A percentile compares a stretch with the other conserved stretches of the same genome.
These are phyloP conservation scores for Phenganax subtilis DNA, from an alignment of 92 coral and sea anemone genomes.

Conservation along the genomic window DNA sequence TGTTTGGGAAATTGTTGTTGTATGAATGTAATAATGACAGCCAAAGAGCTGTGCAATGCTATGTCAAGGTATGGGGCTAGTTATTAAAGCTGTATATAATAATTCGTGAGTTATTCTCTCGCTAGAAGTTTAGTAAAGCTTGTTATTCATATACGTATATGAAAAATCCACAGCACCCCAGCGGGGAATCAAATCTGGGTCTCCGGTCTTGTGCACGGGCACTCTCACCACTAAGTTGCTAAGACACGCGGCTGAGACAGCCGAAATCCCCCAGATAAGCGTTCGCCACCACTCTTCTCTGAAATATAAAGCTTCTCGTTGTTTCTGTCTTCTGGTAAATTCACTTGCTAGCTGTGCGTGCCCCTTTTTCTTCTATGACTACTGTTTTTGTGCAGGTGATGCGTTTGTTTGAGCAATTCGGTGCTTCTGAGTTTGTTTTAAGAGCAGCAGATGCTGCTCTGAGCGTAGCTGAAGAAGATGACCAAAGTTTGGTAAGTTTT, in stretches of 20 bases:
- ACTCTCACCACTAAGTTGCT: too few relatives aligned
- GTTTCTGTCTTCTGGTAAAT: background rate
- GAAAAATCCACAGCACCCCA: too few relatives aligned
- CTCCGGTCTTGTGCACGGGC: too few relatives aligned
- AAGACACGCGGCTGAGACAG: too few relatives aligned
- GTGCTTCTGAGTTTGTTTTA: conserved; percentile 80
- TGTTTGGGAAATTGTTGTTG: conserved; percentile 65
- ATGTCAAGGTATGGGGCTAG: conserved; percentile 65
- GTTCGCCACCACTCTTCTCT: too few relatives aligned
- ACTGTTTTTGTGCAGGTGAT: conserved; percentile 55
- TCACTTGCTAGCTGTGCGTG: background rate
- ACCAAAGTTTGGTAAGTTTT: conserved; percentile 74
- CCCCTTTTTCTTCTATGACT: background rate
- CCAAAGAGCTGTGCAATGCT: conserved; percentile 65
- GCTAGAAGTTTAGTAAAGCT: too few relatives aligned
- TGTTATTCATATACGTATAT: too few relatives aligned
- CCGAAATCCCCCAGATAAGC: too few relatives aligned
- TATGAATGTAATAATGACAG: conserved; percentile 54
- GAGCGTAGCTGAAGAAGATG: conserved; percentile 67
- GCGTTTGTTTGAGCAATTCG: conserved; percentile 95
- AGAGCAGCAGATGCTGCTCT: conserved; percentile 74
- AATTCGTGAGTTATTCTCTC: too few relatives aligned
- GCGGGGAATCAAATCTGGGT: too few relatives aligned
- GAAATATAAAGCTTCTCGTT: background rate
- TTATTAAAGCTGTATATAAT: too few relatives aligned